Percentiles rank a stretch among this genome's conserved stretches.
Evolutionary conservation across 1,140 invertebrate species (phyloP).

Genomic region (Drosophila busckii): DNA sequence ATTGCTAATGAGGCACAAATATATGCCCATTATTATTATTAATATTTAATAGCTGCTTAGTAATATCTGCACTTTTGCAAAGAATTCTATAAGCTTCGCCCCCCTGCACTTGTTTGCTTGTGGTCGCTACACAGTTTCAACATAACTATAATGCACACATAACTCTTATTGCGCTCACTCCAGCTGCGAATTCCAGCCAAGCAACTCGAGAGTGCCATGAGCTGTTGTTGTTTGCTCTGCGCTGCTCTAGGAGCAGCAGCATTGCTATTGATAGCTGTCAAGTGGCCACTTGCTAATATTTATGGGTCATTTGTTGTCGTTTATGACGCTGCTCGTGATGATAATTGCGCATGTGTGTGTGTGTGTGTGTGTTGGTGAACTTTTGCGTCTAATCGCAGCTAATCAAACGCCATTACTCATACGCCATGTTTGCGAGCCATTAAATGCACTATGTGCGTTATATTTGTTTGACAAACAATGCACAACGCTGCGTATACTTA

Average conservation of each 20-base stretch:
- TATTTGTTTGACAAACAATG: conserved; percentile 41
- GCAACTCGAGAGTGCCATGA: conserved; percentile 1
- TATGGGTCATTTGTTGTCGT: conserved; percentile 12
- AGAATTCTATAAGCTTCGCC: too few relatives aligned
- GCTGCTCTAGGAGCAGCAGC: not conserved
- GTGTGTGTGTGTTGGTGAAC: too few relatives aligned
- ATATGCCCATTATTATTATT: too few relatives aligned
- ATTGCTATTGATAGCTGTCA: conserved; percentile 10
- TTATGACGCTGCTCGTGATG: conserved; percentile 14
- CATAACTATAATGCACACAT: too few relatives aligned
- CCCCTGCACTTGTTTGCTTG: too few relatives aligned
- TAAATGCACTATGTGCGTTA: conserved; percentile 25
- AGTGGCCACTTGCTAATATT: conserved; percentile 10
- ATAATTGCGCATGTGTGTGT: conserved; percentile 5
- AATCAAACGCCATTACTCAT: conserved; percentile 45
- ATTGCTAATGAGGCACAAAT: too few relatives aligned
- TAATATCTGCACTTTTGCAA: too few relatives aligned
- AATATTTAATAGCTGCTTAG: too few relatives aligned
- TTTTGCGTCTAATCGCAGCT: conserved; percentile 21
- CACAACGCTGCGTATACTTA: conserved; percentile 25
- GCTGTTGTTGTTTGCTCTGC: too few relatives aligned
- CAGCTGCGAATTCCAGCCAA: too few relatives aligned
- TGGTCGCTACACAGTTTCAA: too few relatives aligned
- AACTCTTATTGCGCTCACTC: too few relatives aligned
- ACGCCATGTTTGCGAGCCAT: conserved; percentile 41